Conservation (phyloP, 2,888 invertebrate genomes). For the Hedya salicella region DNA sequence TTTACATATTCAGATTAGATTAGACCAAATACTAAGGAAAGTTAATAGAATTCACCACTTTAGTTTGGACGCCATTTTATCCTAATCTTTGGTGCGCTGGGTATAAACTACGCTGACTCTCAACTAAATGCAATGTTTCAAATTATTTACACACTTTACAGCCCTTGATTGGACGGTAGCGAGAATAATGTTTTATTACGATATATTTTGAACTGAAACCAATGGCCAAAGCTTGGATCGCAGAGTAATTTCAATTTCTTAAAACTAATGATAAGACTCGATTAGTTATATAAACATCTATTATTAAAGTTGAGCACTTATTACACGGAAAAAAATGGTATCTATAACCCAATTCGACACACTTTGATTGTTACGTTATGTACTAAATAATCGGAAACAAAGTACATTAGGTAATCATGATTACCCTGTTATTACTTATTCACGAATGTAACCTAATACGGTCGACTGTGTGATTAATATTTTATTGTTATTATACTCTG, state of each 20-base stretch:
- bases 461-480: background rate
- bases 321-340: no score
- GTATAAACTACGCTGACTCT: conserved; percentile 67
- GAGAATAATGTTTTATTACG: background rate
- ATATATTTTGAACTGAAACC: background rate
- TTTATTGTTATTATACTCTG: conserved; percentile 1
- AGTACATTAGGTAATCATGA: background rate
- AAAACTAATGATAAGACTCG: background rate
- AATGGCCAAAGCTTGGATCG: background rate
- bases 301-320: no score
- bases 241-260: background rate
- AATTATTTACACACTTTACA: conserved; percentile 18
- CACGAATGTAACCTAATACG: background rate
- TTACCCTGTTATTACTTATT: background rate
- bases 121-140: conserved; percentile 57
- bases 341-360: no score
- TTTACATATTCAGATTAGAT: conserved; percentile 53
- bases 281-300: no score
- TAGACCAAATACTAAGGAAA: conserved; percentile 59
- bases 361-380: background rate
- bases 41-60: conserved; percentile 56
- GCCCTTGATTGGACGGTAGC: conserved; percentile 44
- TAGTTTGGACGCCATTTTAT: conserved; percentile 65
- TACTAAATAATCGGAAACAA: background rate
- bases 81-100: conserved; percentile 84